Base-by-base conservation (phyloP, 2,113 vertebrate species). In the Campylomormyrus numenius region DNA sequence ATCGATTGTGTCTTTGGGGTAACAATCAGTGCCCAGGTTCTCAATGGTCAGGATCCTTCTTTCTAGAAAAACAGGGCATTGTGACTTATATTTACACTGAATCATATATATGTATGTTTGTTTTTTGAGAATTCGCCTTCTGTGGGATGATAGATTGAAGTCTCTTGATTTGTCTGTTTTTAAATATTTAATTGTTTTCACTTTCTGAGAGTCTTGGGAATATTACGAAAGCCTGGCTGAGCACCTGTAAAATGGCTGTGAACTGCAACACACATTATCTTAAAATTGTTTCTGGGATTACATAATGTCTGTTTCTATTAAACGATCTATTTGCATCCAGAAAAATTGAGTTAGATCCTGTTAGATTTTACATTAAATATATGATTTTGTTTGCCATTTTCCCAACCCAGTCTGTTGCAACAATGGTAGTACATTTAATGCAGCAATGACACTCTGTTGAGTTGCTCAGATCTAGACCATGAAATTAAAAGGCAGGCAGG, bases 221-320 rank as follows among this genome's bases (percentile, higher is more conserved):
- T 66, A 98, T 48, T 99, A 96, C 0, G 97, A 99, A 92, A 99
- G 98, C 95, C 96, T 99, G 90, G 98, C 97, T 85, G 98, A 99
- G 90, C 97, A 97, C 91, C 98, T 97, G 98, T 99, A 95, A 98
- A 98, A 97, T 91, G 83, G 5, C 45, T 48, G 19, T n/a, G 19
- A 46, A 48, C 19, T 8, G 83, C 39, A 46, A 45, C 6, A 45
- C 80, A 62, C 58, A 35, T 35, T 35, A 74, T 15, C 11, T 77
- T 77, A 6, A 15, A 17, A 77, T 4, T 13, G 66, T 77, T 77
- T 77, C 31, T 77, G 70, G 70, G 11, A 39, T 77, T 77, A 19
- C 70, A 39, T 77, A 17, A 77, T 77, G 13, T 35, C 31, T 74
- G 13, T 35, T 50, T 46, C 48, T 27, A 52, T 21, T 50, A 52